Evolutionary conservation across 1,140 invertebrate species (phyloP), one percentile per base, ranked within the genome.

Genomic region (Anthonomus grandis): DNA sequence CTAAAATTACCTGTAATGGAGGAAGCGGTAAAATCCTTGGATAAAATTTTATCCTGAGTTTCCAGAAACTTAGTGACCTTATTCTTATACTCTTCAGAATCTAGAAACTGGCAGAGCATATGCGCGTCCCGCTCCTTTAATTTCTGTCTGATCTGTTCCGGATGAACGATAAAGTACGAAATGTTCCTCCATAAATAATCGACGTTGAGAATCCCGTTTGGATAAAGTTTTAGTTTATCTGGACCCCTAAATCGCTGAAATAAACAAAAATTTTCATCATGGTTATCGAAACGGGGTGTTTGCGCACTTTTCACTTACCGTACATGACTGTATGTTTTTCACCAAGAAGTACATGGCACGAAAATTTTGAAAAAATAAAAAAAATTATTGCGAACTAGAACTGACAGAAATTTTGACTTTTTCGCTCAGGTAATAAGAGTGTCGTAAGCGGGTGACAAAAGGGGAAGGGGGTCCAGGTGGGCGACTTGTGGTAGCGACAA

Each of bases 321-420:
- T 46, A 39, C 41, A 60, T 45, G 46, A n/a, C n/a, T 34, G 18
- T 25, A 56, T 2, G 27, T 49, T 56, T 52, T 52, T 60, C 18
- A 46, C 52, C 24, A 60, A 23, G 10, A 55, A 51, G 55, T 60
- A 60, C 59, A 60, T 60, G 23, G 52, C 59, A 46, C 45, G 21
- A 25, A 56, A 60, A 53, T 59, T 57, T 60, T 39, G 46, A 52
- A 41, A 4, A 34, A 10, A 5, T 23, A 10, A 44, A 21, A 50
- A 55, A 60, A 27, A 31, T 47, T 23, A 4, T 24, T 53, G 15
- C 10, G 15, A 25, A 41, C 25, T 45, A 15, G 12, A 34, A 15
- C 34, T 51, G 27, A 51, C 38, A 42, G 21, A 36, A 44, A 45
- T 15, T 51, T 45, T 51, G 19, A 15, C 36, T 22, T 8, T 38